These are phyloP conservation scores for Stomorhina lunata DNA, from an alignment of 2,888 invertebrate genomes.

Conservation along the genomic window DNA sequence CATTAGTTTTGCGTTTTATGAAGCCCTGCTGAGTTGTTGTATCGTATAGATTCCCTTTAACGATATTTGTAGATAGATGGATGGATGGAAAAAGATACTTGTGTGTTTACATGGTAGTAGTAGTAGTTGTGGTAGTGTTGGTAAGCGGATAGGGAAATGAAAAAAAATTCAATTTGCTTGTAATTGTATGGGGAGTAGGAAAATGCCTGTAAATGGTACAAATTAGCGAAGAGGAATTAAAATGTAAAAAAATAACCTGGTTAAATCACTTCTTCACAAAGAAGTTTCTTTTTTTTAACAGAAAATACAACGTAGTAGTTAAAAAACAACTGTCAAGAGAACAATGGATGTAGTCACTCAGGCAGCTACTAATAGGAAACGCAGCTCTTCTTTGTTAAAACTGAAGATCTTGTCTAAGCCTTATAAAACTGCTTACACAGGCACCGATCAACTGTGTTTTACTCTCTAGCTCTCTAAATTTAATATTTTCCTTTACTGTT, in stretches of 20 bases:
- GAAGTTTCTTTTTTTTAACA: background rate
- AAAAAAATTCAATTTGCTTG: constrained; percentile 57
- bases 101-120: too few relatives aligned
- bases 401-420: too few relatives aligned
- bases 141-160: constrained; percentile 47
- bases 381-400: background rate
- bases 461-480: constrained; percentile 55
- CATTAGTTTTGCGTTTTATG: constrained; percentile 55
- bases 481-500: background rate
- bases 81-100: constrained; percentile 35
- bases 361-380: background rate
- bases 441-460: constrained; percentile 66
- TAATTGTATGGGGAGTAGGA: constrained; percentile 22
- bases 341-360: constrained; percentile 59
- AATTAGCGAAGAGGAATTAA: constrained; percentile 53
- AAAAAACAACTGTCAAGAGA: constrained; percentile 43
- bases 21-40: constrained; percentile 67
- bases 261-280: too few relatives aligned
- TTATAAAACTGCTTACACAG: constrained; percentile 52
- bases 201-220: constrained; percentile 58
- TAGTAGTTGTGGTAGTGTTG: too few relatives aligned
- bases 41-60: constrained; percentile 77
- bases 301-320: background rate
- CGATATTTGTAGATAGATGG: constrained; percentile 70
- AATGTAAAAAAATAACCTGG: constrained; percentile 54